Percentiles rank a stretch among this genome's conserved stretches.
Evolutionary conservation across 2,888 invertebrate species (phyloP).

Genomic region (Conchocele bisecta): DNA sequence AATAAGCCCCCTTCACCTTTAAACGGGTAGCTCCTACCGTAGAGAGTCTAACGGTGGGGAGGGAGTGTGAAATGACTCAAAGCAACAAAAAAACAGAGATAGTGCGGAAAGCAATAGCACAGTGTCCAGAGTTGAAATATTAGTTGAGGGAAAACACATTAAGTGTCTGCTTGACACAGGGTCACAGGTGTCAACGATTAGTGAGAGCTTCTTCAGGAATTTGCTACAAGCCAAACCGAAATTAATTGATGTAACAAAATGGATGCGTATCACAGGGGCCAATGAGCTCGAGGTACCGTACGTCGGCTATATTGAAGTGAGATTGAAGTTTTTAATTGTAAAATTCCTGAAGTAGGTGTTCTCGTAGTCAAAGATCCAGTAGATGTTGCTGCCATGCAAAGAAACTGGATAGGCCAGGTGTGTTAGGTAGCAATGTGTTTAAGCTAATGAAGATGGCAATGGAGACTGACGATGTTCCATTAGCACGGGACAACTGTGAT

Average conservation of each 20-base stretch:
- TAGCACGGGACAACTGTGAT: background rate
- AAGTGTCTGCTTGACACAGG: background rate
- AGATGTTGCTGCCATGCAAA: background rate
- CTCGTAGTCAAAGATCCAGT: background rate
- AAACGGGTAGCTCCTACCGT: background rate
- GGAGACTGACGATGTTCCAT: too few relatives aligned
- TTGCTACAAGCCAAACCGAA: background rate
- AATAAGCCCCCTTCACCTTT: too few relatives aligned
- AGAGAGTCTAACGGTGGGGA: background rate
- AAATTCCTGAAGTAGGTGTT: background rate
- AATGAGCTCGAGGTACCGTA: background rate
- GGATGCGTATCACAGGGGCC: constrained; percentile 1
- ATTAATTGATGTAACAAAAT: background rate
- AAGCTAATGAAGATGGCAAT: background rate
- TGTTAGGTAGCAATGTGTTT: constrained; percentile 3
- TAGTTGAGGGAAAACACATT: background rate
- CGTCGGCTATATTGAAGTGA: background rate
- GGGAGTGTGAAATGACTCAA: background rate
- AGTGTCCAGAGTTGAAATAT: background rate
- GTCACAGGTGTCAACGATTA: background rate
- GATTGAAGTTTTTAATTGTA: background rate
- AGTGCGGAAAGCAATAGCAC: background rate
- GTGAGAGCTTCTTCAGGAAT: background rate
- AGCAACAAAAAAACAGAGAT: background rate
- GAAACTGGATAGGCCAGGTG: background rate